These are phyloP conservation scores for Hafferia zeledoni DNA, from an alignment of 2,797 vertebrate genomes.

Conservation along the genomic window DNA sequence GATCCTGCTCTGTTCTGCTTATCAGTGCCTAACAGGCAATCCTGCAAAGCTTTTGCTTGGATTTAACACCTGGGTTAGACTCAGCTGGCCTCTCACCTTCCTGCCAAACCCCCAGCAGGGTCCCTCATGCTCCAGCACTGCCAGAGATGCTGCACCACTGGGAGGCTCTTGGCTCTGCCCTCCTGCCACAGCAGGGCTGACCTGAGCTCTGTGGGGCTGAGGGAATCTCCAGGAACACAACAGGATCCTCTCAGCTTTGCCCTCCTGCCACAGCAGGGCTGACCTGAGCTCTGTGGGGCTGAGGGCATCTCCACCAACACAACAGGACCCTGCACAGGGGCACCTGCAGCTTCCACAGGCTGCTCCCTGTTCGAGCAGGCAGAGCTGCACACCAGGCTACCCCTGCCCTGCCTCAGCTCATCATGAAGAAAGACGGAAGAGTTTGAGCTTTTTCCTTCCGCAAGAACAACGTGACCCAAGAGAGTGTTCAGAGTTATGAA, in stretches of 20 bases:
- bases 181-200: neutral
- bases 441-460: conserved; percentile 64
- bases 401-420: neutral
- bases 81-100: neutral
- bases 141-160: neutral
- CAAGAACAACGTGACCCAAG: conserved; percentile 73
- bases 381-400: no score
- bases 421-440: conserved; percentile 72
- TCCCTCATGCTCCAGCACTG: neutral
- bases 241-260: neutral
- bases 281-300: no score
- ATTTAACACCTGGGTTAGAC: neutral
- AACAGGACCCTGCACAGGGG: conserved; percentile 1
- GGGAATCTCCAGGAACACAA: conserved; percentile 6
- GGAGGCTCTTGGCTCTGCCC: neutral
- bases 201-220: neutral
- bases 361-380: neutral
- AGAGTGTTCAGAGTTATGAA: conserved; percentile 75
- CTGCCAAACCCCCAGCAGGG: neutral
- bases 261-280: no score
- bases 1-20: neutral
- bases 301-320: neutral
- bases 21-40: neutral
- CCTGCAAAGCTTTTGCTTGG: neutral
- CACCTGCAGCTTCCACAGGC: neutral